Evolutionary conservation across 1,140 invertebrate genomes (phyloP).

Genomic region (Akabosia matsudoensis): DNA sequence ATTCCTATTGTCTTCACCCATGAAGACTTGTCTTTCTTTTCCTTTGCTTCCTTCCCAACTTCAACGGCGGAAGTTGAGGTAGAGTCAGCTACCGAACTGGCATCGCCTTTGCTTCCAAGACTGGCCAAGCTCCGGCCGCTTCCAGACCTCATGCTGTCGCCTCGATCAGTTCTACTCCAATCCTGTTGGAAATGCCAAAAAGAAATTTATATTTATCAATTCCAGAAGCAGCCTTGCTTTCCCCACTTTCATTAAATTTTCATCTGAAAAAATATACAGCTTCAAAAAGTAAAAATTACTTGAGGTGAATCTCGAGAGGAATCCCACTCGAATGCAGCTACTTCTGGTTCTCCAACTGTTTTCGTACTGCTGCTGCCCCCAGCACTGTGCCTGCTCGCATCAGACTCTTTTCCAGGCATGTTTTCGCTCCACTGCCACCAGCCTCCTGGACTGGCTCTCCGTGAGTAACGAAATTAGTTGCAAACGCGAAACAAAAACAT

Average conservation of each 20-base stretch:
- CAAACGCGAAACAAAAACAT: not conserved
- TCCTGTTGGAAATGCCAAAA: conserved; percentile 7
- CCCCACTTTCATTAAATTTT: too few species aligned
- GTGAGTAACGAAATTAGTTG: not conserved
- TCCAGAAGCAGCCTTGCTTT: not conserved
- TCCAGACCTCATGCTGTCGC: conserved; percentile 32
- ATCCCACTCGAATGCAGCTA: conserved; percentile 24
- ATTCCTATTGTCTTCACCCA: conserved; percentile 46
- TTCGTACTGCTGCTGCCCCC: not conserved
- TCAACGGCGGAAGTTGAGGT: conserved; percentile 13
- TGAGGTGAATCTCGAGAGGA: conserved; percentile 29
- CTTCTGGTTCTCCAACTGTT: not conserved
- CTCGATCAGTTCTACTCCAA: conserved; percentile 27
- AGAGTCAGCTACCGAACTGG: conserved; percentile 2
- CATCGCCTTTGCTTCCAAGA: conserved; percentile 22
- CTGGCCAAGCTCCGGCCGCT: conserved; percentile 29
- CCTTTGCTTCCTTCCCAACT: conserved; percentile 38
- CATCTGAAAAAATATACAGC: too few species aligned
- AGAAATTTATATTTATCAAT: not conserved
- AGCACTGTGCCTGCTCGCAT: not conserved
- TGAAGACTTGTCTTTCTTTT: conserved; percentile 37
- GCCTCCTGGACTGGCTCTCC: not conserved
- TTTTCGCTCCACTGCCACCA: not conserved
- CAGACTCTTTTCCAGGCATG: conserved; percentile 31
- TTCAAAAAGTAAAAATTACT: conserved; percentile 14